A percentile compares a stretch with the other conserved stretches of the same genome.
phyloP scores from a whole-genome alignment of 2,888 invertebrate species.

The Anagyrus pseudococci region DNA sequence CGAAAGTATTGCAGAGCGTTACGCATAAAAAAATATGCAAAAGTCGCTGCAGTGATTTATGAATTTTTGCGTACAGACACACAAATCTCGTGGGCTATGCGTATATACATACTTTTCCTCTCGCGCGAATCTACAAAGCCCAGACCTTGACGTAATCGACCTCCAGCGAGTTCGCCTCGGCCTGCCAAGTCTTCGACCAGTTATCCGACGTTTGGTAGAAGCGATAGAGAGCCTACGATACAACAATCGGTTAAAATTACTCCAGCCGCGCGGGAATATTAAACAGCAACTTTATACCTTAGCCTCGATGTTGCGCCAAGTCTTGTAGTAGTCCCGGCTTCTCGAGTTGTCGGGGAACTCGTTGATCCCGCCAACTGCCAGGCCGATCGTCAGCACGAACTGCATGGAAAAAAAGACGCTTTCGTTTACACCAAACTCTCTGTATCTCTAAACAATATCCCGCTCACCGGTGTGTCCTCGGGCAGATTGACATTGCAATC shows the following conservation, averaged over 20 bases:
- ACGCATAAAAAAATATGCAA: too few species aligned
- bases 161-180: constrained; percentile 63
- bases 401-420: constrained; percentile 54
- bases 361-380: constrained; percentile 78
- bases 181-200: constrained; percentile 64
- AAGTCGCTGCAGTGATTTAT: too few species aligned
- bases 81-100: too few species aligned
- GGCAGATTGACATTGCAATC: constrained; percentile 46
- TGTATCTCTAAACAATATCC: too few species aligned
- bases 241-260: neutral
- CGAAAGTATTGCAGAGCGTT: too few species aligned
- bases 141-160: constrained; percentile 71
- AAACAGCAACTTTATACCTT: constrained; percentile 43
- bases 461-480: constrained; percentile 45
- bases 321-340: constrained; percentile 67
- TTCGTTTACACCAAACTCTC: neutral
- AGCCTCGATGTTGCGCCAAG: constrained; percentile 77
- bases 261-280: neutral
- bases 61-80: too few species aligned
- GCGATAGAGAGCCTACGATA: constrained; percentile 47
- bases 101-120: neutral
- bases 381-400: constrained; percentile 78
- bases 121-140: constrained; percentile 59
- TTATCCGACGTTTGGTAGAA: constrained; percentile 61
- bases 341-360: constrained; percentile 71